A percentile compares a stretch with the other conserved stretches of the same genome.
These are phyloP conservation scores for Archaeoteleia sp. DNA, from an alignment of 2,888 invertebrate species.

Conservation along the genomic window DNA sequence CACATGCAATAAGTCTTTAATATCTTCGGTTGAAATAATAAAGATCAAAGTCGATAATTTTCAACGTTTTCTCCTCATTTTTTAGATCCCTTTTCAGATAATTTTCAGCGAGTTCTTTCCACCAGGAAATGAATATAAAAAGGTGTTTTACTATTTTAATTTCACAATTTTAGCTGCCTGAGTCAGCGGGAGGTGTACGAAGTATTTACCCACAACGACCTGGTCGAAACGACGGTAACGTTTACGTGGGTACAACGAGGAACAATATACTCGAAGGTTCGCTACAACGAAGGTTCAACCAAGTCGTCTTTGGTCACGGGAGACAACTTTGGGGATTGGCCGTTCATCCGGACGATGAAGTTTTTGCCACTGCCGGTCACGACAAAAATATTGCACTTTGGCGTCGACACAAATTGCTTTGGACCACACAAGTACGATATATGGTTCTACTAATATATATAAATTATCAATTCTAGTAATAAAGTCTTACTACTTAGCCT, in stretches of 20 bases:
- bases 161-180: slow-evolving; percentile 82
- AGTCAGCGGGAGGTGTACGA: slow-evolving; percentile 90
- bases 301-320: slow-evolving; percentile 92
- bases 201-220: slow-evolving; percentile 92
- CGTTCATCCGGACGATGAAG: slow-evolving; percentile 92
- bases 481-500: not conserved
- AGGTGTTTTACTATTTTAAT: not conserved
- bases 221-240: slow-evolving; percentile 90
- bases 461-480: not conserved
- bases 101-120: too few relatives aligned
- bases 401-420: slow-evolving; percentile 91
- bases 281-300: slow-evolving; percentile 88
- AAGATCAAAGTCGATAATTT: too few relatives aligned
- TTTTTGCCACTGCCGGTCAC: slow-evolving; percentile 93
- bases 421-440: slow-evolving; percentile 85
- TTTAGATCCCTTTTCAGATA: too few relatives aligned
- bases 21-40: too few relatives aligned
- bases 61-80: too few relatives aligned
- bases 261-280: slow-evolving; percentile 95
- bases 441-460: not conserved
- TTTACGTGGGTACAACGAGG: slow-evolving; percentile 92
- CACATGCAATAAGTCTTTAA: too few relatives aligned
- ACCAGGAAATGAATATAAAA: too few relatives aligned
- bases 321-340: slow-evolving; percentile 91
- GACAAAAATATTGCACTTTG: slow-evolving; percentile 93